Evolutionary conservation across 2,888 invertebrate genomes (phyloP).

Genomic region (Homarus gammarus): DNA sequence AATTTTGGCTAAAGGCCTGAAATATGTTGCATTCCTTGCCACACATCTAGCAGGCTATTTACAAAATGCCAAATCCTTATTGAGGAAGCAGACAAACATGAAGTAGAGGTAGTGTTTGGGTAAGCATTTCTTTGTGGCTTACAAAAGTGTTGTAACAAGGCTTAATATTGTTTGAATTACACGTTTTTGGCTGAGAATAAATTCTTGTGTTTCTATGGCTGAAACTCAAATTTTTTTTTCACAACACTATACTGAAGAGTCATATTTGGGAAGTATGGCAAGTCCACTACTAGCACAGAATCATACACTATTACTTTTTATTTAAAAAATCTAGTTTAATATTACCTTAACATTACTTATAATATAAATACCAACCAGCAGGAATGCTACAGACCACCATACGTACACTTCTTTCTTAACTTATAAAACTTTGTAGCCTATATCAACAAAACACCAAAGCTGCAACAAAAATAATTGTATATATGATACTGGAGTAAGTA

Average conservation of each 20-base stretch:
- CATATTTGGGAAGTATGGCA: neutral
- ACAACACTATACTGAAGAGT: neutral
- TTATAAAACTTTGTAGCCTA: neutral
- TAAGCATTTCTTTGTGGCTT: neutral
- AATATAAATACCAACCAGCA: slow-evolving; percentile 64
- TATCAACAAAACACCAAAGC: slow-evolving; percentile 43
- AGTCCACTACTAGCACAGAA: slow-evolving; percentile 12
- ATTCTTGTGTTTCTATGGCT: neutral
- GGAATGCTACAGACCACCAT: slow-evolving; percentile 71
- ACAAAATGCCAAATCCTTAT: no score
- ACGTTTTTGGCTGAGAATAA: neutral
- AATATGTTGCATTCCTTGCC: no score
- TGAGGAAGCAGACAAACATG: neutral
- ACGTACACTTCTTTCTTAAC: slow-evolving; percentile 27
- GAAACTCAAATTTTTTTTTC: neutral
- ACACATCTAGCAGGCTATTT: no score
- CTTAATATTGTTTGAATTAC: neutral
- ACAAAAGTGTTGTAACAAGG: neutral
- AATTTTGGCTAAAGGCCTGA: no score
- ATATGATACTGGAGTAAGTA: slow-evolving; percentile 13
- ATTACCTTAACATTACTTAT: slow-evolving; percentile 42
- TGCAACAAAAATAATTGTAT: slow-evolving; percentile 45
- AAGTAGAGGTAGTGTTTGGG: neutral
- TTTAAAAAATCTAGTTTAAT: neutral
- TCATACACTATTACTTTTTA: neutral